Base-by-base conservation (phyloP, 1,140 invertebrate species). In the Leptopilina clavipes region DNA sequence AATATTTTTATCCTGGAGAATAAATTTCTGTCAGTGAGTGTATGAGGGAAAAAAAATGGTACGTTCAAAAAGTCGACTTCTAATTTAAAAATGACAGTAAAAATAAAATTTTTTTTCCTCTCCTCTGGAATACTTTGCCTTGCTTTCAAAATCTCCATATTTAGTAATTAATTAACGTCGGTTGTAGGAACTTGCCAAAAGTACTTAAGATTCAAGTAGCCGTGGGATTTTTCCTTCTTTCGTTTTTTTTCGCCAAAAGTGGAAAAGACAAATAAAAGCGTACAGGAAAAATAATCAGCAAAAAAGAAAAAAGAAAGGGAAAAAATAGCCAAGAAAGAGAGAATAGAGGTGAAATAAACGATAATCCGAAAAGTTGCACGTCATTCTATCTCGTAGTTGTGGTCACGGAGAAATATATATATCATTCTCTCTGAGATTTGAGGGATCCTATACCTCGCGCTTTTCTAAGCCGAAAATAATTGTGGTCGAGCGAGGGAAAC, bases 381-480 rank as follows among this genome's bases (percentile, higher is more conserved):
- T 65, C 59, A 65, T 31, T 65, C 59, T n/a, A 65, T 7, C 59
- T n/a, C 22, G 22, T 17, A 65, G 59, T 12, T 37, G 59, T 65
- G 59, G 59, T 65, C 59, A 65, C 59, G 59, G 59, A 31, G 8
- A 65, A 65, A 78, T 40, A 40, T 40, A 40, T 40, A 40, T 40
- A 40, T 7, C 37, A 40, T 11, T 56, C 31, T 11, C 56, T 59
- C 74, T 82, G 74, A 79, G 79, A 77, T 75, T 71, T 71, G 79
- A 73, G 75, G 74, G 78, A 79, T 79, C 48, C 76, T 18, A 40
- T 40, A 54, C 56, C 70, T 56, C 40, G 25, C 44, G 43, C 37
- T 75, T 72, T 81, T 82, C 80, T 81, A 83, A 86, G 82, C 83
- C 83, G 82, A 84, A 86, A 86, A 86, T 86, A 86, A 86, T 86